Evolutionary conservation across 2,888 invertebrate genomes (phyloP).

Genomic region (Pseudococcus jackbeardsleyi): DNA sequence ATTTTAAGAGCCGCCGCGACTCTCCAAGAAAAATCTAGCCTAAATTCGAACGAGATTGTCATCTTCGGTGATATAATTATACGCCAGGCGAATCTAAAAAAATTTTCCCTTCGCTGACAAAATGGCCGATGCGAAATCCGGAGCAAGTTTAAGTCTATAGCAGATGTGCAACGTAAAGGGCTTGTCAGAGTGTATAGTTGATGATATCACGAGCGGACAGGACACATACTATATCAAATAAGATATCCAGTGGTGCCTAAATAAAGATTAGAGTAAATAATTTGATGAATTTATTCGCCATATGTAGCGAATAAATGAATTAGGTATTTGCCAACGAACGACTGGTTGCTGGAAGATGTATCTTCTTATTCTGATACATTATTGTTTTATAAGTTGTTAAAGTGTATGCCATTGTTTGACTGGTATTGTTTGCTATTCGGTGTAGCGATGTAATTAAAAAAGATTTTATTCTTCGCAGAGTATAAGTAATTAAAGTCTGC

Average conservation of each 20-base stretch:
- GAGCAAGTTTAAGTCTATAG: neutral
- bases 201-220: neutral
- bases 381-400: neutral
- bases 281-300: slow-evolving; percentile 19
- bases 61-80: neutral
- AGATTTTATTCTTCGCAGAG: slow-evolving; percentile 7
- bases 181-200: slow-evolving; percentile 18
- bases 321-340: neutral
- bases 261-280: slow-evolving; percentile 53
- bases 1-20: neutral
- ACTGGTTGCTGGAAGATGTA: neutral
- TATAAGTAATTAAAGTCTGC: neutral
- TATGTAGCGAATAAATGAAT: neutral
- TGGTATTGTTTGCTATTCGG: neutral
- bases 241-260: slow-evolving; percentile 43
- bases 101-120: neutral
- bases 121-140: neutral
- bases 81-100: neutral
- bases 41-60: neutral
- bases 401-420: slow-evolving; percentile 15
- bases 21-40: neutral
- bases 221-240: slow-evolving; percentile 7
- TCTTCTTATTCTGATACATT: neutral
- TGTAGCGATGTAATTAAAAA: slow-evolving; percentile 15
- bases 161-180: neutral